Percentiles rank a stretch among this genome's conserved stretches.
These are phyloP conservation scores for Rhinichthys klamathensis DNA, from an alignment of 2,113 vertebrate species.

Conservation along the genomic window DNA sequence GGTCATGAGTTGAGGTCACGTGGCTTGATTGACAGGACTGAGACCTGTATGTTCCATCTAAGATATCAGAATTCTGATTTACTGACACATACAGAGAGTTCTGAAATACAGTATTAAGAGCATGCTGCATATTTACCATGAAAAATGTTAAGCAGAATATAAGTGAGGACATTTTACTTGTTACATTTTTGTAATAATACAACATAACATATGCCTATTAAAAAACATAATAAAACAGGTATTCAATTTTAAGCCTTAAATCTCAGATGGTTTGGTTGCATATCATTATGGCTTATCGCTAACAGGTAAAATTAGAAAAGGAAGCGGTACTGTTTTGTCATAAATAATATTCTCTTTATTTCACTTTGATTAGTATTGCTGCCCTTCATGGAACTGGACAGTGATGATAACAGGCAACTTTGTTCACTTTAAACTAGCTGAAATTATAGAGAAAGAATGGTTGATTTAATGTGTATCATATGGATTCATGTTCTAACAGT, in stretches of 20 bases:
- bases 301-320: neutral
- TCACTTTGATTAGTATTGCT: neutral
- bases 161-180: neutral
- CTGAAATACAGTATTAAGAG: conserved; percentile 4
- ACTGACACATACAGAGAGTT: neutral
- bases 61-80: neutral
- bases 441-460: neutral
- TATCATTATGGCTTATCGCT: neutral
- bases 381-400: neutral
- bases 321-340: neutral
- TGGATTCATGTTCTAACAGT: neutral
- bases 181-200: neutral
- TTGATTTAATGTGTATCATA: neutral
- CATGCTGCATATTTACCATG: conserved; percentile 14
- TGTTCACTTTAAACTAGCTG: neutral
- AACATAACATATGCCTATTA: neutral
- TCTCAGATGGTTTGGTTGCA: neutral
- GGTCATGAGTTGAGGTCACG: neutral
- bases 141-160: neutral
- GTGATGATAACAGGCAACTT: neutral
- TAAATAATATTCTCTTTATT: neutral
- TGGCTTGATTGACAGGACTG: neutral
- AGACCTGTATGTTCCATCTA: neutral
- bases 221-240: neutral
- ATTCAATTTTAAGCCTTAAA: neutral